Percentiles rank a stretch among this genome's conserved stretches.
phyloP scores from a whole-genome alignment of 1,140 invertebrate species.

The Pomacea maculata region DNA sequence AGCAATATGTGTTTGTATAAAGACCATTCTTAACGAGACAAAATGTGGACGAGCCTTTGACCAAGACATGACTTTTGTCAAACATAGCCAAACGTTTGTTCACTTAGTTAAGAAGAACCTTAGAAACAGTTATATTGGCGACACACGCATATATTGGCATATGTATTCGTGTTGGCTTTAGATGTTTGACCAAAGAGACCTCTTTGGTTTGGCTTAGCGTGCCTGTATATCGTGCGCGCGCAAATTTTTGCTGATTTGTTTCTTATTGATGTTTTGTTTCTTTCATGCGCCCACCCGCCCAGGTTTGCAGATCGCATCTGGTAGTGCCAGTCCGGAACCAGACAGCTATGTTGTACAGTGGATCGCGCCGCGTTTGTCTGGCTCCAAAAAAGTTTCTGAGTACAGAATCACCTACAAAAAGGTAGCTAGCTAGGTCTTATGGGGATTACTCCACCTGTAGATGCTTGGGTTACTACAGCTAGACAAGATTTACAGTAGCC shows the following conservation, averaged over 20 bases:
- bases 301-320: slow-evolving; percentile 14
- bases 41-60: too few species aligned
- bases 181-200: not conserved
- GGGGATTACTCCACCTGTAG: not conserved
- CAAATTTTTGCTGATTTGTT: not conserved
- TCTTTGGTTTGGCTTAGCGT: not conserved
- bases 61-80: too few species aligned
- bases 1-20: too few species aligned
- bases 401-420: slow-evolving; percentile 19
- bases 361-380: not conserved
- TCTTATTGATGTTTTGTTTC: not conserved
- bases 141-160: too few species aligned
- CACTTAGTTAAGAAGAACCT: too few species aligned
- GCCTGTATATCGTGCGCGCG: not conserved
- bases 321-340: not conserved
- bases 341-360: slow-evolving; percentile 5
- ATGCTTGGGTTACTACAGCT: too few species aligned
- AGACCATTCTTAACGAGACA: too few species aligned
- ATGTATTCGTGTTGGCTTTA: too few species aligned
- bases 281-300: not conserved
- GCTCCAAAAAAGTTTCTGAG: slow-evolving; percentile 8
- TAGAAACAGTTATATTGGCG: too few species aligned
- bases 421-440: not conserved
- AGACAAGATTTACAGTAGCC: too few species aligned
- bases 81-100: too few species aligned